phyloP scores from a whole-genome alignment of 1,140 invertebrate species.

The Drosophila triauraria region DNA sequence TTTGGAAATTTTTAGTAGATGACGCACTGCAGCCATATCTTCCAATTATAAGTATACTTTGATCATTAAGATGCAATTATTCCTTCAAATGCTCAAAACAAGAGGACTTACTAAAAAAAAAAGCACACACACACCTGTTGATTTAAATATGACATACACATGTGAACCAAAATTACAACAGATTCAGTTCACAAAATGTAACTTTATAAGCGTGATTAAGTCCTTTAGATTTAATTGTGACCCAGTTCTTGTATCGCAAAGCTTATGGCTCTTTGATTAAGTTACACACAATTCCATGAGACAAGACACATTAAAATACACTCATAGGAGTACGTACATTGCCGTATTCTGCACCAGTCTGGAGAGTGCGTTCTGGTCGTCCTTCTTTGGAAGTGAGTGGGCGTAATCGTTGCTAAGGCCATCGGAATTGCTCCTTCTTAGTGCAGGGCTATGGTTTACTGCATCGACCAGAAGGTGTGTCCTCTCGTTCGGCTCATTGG shows the following conservation, averaged over 20 bases:
- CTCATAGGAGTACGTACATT: slow-evolving; percentile 88
- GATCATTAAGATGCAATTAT: too few species aligned
- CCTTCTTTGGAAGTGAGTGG: slow-evolving; percentile 91
- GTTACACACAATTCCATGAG: background rate
- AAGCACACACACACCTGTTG: too few species aligned
- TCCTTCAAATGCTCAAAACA: too few species aligned
- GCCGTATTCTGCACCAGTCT: slow-evolving; percentile 95
- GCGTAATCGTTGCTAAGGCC: slow-evolving; percentile 88
- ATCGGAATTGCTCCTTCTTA: slow-evolving; percentile 88
- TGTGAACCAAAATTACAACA: too few species aligned
- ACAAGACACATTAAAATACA: background rate
- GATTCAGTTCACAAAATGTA: too few species aligned
- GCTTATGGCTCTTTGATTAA: background rate
- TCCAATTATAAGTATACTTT: background rate
- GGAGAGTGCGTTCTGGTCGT: slow-evolving; percentile 95
- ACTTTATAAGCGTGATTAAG: too few species aligned
- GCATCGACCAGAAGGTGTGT: slow-evolving; percentile 90
- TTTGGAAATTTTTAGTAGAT: background rate
- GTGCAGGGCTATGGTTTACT: slow-evolving; percentile 88
- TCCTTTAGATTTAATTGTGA: too few species aligned
- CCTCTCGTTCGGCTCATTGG: slow-evolving; percentile 88
- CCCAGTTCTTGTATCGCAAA: background rate
- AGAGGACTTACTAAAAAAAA: too few species aligned
- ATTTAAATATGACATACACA: too few species aligned
- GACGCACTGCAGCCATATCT: background rate